Evolutionary conservation across 2,797 vertebrate genomes (phyloP).

Genomic region (Podargus strigoides): DNA sequence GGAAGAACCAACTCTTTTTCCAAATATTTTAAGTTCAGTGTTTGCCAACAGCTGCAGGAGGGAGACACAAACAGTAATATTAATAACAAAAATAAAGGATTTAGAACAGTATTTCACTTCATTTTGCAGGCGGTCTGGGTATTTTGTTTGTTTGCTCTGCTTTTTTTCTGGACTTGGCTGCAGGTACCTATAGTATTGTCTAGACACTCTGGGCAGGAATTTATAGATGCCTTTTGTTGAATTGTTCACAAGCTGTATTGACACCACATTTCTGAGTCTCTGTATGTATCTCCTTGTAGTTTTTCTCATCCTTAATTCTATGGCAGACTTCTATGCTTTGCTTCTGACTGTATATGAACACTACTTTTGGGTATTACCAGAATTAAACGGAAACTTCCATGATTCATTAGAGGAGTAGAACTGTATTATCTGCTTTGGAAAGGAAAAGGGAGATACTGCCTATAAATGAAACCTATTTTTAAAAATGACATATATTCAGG

Average conservation of each 20-base stretch:
- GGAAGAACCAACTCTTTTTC: conserved; percentile 22
- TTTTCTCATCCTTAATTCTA: not conserved
- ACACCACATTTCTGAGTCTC: not conserved
- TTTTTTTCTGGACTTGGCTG: not conserved
- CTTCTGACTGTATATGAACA: not conserved
- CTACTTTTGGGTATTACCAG: not conserved
- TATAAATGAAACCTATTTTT: not conserved
- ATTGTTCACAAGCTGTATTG: not conserved
- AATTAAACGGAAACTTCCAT: not conserved
- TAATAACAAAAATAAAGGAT: conserved; percentile 33
- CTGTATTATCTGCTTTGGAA: not conserved
- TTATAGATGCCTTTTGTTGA: not conserved
- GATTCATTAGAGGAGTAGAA: not conserved
- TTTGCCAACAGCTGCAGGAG: conserved; percentile 60
- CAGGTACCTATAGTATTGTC: not conserved
- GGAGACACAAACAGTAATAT: conserved; percentile 33
- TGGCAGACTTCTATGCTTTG: not conserved
- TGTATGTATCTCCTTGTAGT: not conserved
- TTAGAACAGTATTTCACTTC: conserved; percentile 29
- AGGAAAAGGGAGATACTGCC: not conserved
- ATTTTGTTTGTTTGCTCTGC: not conserved
- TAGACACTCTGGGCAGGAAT: not conserved
- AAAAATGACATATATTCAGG: not conserved
- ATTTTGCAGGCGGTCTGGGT: not conserved
- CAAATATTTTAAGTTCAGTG: conserved; percentile 23